These are phyloP conservation scores for Acleris literana DNA, from an alignment of 2,888 invertebrate species.

Conservation along the genomic window DNA sequence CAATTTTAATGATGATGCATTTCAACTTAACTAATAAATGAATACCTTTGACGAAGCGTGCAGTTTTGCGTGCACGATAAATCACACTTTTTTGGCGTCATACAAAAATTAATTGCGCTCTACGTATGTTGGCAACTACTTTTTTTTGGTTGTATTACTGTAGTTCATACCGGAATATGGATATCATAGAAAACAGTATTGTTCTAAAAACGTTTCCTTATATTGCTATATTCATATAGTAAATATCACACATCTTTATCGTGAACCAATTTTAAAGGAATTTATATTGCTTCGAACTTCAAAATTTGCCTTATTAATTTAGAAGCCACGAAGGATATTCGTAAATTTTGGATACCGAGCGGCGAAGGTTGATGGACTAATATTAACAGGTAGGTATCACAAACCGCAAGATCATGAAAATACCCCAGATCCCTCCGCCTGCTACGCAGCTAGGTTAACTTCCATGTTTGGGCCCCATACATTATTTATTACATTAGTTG, in stretches of 20 bases:
- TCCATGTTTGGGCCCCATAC: conserved; percentile 75
- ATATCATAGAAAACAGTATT: no score
- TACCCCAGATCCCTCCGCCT: conserved; percentile 69
- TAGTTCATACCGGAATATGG: no score
- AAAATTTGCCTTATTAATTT: conserved; percentile 47
- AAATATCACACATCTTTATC: no score
- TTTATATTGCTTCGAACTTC: conserved; percentile 6
- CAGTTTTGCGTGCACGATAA: no score
- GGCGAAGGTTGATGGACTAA: conserved; percentile 77
- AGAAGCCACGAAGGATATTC: conserved; percentile 54
- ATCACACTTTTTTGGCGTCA: no score
- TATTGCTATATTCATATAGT: no score
- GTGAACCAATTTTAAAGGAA: neutral
- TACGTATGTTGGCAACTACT: no score
- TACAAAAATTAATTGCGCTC: no score
- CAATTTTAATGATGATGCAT: no score
- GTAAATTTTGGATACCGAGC: conserved; percentile 68
- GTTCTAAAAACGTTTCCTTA: no score
- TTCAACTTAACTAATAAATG: no score
- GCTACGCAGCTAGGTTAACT: conserved; percentile 64
- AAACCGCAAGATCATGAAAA: conserved; percentile 82
- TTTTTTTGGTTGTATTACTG: neutral
- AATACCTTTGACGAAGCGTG: no score
- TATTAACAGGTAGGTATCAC: conserved; percentile 76
- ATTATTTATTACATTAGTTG: conserved; percentile 79